Evolutionary conservation across 2,797 vertebrate genomes (phyloP).

Genomic region (Leuciscus waleckii): DNA sequence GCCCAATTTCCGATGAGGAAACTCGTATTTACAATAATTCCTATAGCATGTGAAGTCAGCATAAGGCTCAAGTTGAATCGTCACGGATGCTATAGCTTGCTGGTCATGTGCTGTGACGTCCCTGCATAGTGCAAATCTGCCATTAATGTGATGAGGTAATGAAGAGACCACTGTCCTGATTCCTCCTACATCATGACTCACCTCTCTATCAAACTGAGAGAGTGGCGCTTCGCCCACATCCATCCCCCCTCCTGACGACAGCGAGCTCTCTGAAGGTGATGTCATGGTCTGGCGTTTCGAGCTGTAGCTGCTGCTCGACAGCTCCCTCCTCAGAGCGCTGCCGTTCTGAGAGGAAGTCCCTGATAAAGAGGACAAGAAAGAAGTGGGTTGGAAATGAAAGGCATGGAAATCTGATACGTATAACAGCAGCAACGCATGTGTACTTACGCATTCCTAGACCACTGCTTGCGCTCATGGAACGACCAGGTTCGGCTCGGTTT

Average conservation of each 20-base stretch:
- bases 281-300: conserved; percentile 92
- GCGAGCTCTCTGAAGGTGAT: conserved; percentile 94
- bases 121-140: conserved; percentile 6
- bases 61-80: neutral
- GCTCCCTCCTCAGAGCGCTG: conserved; percentile 89
- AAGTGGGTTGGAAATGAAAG: neutral
- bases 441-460: conserved; percentile 94
- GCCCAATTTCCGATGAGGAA: neutral
- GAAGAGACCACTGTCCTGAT: conserved; percentile 13
- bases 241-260: conserved; percentile 95
- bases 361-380: conserved; percentile 59
- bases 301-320: conserved; percentile 90
- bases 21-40: neutral
- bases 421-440: neutral
- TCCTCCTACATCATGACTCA: conserved; percentile 69
- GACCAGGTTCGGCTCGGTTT: conserved; percentile 91
- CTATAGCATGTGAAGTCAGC: neutral
- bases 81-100: conserved; percentile 5
- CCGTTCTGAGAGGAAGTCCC: conserved; percentile 94
- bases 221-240: conserved; percentile 90
- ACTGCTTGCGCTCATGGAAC: conserved; percentile 98
- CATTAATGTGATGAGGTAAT: conserved; percentile 36
- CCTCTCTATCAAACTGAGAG: conserved; percentile 95
- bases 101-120: neutral
- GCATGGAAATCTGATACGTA: neutral